Conservation (phyloP, 2,888 invertebrate species). For the Eilema sororculum region DNA sequence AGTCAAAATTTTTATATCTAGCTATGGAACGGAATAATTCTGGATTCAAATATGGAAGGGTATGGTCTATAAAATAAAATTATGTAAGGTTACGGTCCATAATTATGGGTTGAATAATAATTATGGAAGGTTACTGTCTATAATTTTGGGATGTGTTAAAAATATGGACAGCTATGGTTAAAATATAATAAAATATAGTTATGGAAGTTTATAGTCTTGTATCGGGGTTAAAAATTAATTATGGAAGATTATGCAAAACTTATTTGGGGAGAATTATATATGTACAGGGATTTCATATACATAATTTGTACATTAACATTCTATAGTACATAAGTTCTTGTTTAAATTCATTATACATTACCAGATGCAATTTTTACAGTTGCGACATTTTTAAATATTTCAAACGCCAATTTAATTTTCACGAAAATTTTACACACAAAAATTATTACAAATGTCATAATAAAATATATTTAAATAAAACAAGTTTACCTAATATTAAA, state of each 20-base stretch:
- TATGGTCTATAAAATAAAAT: not conserved
- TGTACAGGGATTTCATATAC: not conserved
- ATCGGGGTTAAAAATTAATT: no score
- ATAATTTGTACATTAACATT: not conserved
- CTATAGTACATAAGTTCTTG: not conserved
- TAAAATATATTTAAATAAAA: not conserved
- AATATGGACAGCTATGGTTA: no score
- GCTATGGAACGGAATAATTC: not conserved
- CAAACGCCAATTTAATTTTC: not conserved
- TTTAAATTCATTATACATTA: not conserved
- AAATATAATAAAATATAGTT: no score
- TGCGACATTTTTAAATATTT: not conserved
- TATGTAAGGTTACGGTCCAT: not conserved
- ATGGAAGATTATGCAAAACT: constrained; percentile 4
- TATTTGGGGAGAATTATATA: not conserved
- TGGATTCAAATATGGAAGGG: not conserved
- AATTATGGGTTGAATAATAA: not conserved
- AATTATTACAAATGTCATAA: not conserved
- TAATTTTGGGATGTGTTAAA: not conserved
- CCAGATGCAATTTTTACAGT: not conserved
- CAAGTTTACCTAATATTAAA: not conserved
- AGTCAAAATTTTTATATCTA: not conserved
- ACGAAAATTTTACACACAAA: not conserved
- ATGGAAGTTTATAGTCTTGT: no score
- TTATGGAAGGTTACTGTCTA: constrained; percentile 3